phyloP scores from a whole-genome alignment of 2,113 vertebrate species.

The Anolis sagrei region DNA sequence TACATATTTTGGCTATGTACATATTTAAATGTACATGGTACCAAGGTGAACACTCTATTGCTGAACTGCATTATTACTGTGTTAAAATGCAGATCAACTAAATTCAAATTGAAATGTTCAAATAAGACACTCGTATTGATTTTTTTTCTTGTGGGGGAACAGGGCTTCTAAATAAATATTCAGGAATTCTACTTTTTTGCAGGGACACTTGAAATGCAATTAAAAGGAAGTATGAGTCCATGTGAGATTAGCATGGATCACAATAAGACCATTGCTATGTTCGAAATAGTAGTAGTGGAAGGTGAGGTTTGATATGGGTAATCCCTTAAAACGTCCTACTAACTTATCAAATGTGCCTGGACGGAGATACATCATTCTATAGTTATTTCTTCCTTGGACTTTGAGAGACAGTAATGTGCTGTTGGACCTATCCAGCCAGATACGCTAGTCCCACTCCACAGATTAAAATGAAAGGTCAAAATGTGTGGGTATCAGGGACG shows the following conservation, averaged over 20 bases:
- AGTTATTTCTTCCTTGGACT: background rate
- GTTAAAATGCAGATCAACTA: no score
- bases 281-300: background rate
- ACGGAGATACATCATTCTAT: background rate
- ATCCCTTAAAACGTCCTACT: background rate
- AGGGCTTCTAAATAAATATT: no score
- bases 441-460: background rate
- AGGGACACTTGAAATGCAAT: no score
- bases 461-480: background rate
- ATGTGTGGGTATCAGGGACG: background rate
- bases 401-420: conserved; percentile 43
- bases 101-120: no score
- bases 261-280: background rate
- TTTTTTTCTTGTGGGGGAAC: no score
- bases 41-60: no score
- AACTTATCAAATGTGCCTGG: background rate
- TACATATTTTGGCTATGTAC: background rate
- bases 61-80: no score
- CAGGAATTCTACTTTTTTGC: no score
- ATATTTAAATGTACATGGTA: background rate
- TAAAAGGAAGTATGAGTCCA: background rate
- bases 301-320: background rate
- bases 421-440: conserved; percentile 28
- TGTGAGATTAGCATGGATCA: background rate
- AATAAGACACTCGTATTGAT: no score